These are phyloP conservation scores for Cavia porcellus DNA, from an alignment of 2,113 vertebrate genomes.

Conservation along the genomic window DNA sequence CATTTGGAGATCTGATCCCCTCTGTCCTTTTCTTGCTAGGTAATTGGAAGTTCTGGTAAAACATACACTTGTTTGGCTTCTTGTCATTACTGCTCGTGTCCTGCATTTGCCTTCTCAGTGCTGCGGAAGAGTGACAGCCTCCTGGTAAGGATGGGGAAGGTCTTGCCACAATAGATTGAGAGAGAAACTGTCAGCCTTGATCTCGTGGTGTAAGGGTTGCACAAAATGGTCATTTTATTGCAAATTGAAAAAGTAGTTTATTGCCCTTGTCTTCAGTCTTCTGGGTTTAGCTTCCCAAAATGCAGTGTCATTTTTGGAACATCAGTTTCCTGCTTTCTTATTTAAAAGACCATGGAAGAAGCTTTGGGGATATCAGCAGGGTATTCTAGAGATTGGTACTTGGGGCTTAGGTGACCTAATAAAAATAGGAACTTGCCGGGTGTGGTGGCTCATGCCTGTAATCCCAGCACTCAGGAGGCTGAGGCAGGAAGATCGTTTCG, in stretches of 20 bases:
- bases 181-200: not conserved
- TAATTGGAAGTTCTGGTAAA: conserved; percentile 92
- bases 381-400: not conserved
- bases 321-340: not conserved
- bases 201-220: not conserved
- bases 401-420: not conserved
- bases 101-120: conserved; percentile 93
- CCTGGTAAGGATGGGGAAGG: conserved; percentile 88
- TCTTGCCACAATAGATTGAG: not conserved
- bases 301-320: conserved; percentile 39
- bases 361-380: not conserved
- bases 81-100: conserved; percentile 96
- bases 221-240: not conserved
- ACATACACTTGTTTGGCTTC: conserved; percentile 93
- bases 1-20: not conserved
- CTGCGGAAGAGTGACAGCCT: conserved; percentile 91
- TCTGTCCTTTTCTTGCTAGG: conserved; percentile 86
- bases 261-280: not conserved
- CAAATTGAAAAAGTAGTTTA: not conserved
- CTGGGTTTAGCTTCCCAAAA: not conserved
- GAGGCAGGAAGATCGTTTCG: too few relatives aligned
- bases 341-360: not conserved
- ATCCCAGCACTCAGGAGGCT: too few relatives aligned
- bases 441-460: too few relatives aligned
- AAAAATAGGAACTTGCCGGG: not conserved